Base-by-base conservation (phyloP, 2,888 invertebrate species). In the Blomia tropicalis region DNA sequence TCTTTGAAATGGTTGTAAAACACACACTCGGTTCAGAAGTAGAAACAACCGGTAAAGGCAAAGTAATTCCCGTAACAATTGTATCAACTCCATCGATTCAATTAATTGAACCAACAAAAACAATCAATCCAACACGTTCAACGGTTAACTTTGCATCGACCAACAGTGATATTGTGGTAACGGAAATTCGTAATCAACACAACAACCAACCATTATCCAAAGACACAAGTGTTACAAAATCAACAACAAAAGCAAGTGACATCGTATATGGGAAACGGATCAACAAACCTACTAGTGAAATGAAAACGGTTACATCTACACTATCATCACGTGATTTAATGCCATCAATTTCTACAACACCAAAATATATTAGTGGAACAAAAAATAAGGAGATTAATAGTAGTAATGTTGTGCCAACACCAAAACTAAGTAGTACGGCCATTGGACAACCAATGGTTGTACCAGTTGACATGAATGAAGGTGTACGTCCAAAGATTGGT, bases 221-320 rank as follows among this genome's bases (percentile, higher is more conserved):
- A 31, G n/a, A 65, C 19, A 4, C 7, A 27, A 11, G 7, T 7
- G 7, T n/a, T n/a, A 22, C 7, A 11, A 19, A 7, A 19, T 7
- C 29, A 7, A 27, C 64, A 17, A 7, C 82, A 2, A 81, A 82
- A 70, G 79, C 82, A 17, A 79, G 80, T 63, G 78, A 78, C 66
- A 76, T 80, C 19, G 56, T 56, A 14, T 56, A 56, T 30, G 56
- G 56, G 11, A 56, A 56, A 56, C 56, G 56, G 11, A 32, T 32
- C 22, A 5, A 7, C 7, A 32, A 56, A 41, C 56, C 25, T 7
- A 22, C 56, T 14, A 27, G 19, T 19, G 19, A 19, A 7, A 5
- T 14, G 36, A 17, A 17, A 7, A 32, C 7, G 5, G 36, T 32
- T 22, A 19, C 11, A 7, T 25, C 51, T 27, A 7, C 51, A 7